Base-by-base conservation (phyloP, 64 coral and sea anemone genomes). In the Pocillopora verrucosa region DNA sequence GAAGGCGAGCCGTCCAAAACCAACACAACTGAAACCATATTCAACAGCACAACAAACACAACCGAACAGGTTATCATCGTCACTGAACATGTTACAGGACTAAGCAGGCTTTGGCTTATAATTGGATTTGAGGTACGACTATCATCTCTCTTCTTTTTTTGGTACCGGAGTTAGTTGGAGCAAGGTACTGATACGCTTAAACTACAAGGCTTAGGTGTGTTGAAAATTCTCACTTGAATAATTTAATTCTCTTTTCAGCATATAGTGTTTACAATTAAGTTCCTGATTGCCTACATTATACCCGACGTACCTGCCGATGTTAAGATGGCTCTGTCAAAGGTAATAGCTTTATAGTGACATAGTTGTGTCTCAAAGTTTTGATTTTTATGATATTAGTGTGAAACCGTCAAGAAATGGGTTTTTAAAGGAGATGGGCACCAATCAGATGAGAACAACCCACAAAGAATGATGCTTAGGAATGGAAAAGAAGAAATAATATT, bases 261-360 rank as follows among this genome's bases (percentile, higher is more conserved):
- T 41, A 98, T 98, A 34, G 93, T 98, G 74, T 90, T 98, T 72
- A 76, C 93, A n/a, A 76, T 98, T 35, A 98, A 98, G 72, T 98
- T 95, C 74, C 69, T 98, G 25, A 98, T 98, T 34, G 93, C 93
- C 2, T 92, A 91, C 78, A 75, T 98, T 37, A 98, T 98, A 61
- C 96, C 96, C 24, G 96, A 98, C 57, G 89, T 77, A 17, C 96
- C 96, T 24, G 87, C 82, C 5, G 78, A 98, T 73, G 91, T 98
- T 7, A 91, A 91, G 56, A 88, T 95, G 87, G 93, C 96, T 2
- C 88, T 95, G 58, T 76, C 93, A 62, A 95, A 91, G 93, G 96
- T 98, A 83, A 74, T 7, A 51, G 7, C 41, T 51, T 51, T 51
- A 51, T 7, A 51, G 7, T 51, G 41, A 51, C 41, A 51, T 51